Evolutionary conservation across 2,888 invertebrate genomes (phyloP).

Genomic region (Cotesia congregata): DNA sequence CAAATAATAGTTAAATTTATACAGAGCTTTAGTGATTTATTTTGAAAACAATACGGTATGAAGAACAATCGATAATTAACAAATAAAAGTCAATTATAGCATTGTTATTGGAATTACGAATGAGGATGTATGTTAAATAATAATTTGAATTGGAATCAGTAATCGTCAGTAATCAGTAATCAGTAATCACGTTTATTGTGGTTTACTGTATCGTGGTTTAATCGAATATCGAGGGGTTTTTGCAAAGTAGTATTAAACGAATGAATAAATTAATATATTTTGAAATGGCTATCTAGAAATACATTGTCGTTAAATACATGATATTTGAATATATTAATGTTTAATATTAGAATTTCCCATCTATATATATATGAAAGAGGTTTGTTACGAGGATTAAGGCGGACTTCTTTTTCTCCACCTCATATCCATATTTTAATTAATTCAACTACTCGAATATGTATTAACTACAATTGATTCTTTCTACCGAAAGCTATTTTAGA

Average conservation of each 20-base stretch:
- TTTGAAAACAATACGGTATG: background rate
- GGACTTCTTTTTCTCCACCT: background rate
- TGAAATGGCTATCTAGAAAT: background rate
- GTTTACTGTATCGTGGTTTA: background rate
- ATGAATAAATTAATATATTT: background rate
- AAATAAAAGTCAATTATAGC: background rate
- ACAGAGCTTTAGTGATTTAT: too few relatives aligned
- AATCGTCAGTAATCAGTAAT: background rate
- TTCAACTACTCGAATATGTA: background rate
- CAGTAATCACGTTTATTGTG: background rate
- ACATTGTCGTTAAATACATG: background rate
- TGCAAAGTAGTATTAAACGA: background rate
- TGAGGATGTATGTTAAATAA: background rate
- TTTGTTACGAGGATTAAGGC: background rate
- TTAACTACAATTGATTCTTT: background rate
- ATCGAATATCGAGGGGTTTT: background rate
- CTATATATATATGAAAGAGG: background rate
- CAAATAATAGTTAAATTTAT: too few relatives aligned
- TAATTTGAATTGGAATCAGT: background rate
- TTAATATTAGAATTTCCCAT: background rate
- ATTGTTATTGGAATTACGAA: background rate
- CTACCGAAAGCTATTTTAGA: background rate
- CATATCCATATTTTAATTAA: background rate
- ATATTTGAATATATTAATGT: conserved; percentile 1
- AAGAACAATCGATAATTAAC: background rate